A percentile compares a stretch with the other conserved stretches of the same genome.
Evolutionary conservation across 1,140 invertebrate species (phyloP).

Genomic region (Drosophila subobscura): DNA sequence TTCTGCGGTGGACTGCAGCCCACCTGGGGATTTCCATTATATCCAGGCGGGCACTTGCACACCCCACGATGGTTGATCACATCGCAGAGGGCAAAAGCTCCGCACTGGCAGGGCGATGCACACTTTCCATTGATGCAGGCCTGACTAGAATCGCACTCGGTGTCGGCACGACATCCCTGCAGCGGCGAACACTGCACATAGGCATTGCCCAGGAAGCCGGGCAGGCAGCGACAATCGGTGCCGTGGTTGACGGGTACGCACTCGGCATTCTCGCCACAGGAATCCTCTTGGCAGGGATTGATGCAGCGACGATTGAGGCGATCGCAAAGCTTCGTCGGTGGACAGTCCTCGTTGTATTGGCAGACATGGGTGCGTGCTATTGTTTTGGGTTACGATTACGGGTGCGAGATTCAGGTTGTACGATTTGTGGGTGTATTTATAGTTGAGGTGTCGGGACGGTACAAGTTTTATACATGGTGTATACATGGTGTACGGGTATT

Average conservation of each 20-base stretch:
- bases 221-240: constrained; percentile 90
- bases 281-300: constrained; percentile 92
- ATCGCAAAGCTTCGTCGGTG: constrained; percentile 91
- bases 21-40: constrained; percentile 88
- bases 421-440: constrained; percentile 66
- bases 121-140: constrained; percentile 91
- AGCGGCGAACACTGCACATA: constrained; percentile 89
- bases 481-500: constrained; percentile 65
- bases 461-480: constrained; percentile 65
- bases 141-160: constrained; percentile 88
- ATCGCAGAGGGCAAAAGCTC: constrained; percentile 90
- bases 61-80: constrained; percentile 89
- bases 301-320: constrained; percentile 91
- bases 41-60: constrained; percentile 91
- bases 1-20: constrained; percentile 87
- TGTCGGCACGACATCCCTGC: constrained; percentile 88
- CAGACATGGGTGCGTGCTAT: constrained; percentile 88
- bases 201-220: constrained; percentile 91
- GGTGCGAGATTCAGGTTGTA: constrained; percentile 74
- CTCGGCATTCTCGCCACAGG: constrained; percentile 93
- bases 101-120: constrained; percentile 90
- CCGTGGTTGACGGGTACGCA: constrained; percentile 91
- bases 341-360: constrained; percentile 95
- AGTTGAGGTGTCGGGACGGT: constrained; percentile 55
- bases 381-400: constrained; percentile 83